These are phyloP conservation scores for Oxystoma pomonae DNA, from an alignment of 2,888 invertebrate species.

Conservation along the genomic window DNA sequence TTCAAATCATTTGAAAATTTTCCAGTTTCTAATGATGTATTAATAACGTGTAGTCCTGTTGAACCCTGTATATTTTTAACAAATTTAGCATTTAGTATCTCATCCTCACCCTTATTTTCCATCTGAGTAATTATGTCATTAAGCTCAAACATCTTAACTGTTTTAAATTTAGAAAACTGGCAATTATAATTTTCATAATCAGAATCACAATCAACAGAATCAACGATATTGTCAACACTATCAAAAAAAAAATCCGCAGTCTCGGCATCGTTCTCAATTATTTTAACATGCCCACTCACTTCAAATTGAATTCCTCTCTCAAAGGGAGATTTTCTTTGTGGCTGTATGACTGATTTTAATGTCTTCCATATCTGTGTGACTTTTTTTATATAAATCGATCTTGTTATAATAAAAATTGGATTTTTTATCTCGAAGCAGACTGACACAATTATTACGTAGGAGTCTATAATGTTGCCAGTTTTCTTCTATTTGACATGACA, in stretches of 20 bases:
- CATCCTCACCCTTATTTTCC: neutral
- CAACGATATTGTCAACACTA: neutral
- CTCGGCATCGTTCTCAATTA: neutral
- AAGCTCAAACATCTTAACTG: neutral
- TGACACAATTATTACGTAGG: neutral
- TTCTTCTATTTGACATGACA: neutral
- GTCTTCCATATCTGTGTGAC: neutral
- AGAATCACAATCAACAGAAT: neutral
- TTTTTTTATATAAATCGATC: neutral
- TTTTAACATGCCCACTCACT: neutral
- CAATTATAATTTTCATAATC: neutral
- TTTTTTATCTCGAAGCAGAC: neutral
- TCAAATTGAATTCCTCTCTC: neutral
- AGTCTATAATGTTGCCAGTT: neutral
- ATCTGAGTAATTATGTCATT: neutral
- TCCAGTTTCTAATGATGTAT: conserved; percentile 7
- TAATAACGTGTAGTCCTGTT: conserved; percentile 5
- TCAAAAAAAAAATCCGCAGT: neutral
- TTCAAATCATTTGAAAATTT: conserved; percentile 9
- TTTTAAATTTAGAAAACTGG: neutral
- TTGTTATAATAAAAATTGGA: neutral
- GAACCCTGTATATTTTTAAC: neutral
- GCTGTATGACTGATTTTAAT: neutral
- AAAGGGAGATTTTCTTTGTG: neutral
- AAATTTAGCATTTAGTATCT: neutral